These are phyloP conservation scores for Onchidella celtica DNA, from an alignment of 2,888 invertebrate species.

Conservation along the genomic window DNA sequence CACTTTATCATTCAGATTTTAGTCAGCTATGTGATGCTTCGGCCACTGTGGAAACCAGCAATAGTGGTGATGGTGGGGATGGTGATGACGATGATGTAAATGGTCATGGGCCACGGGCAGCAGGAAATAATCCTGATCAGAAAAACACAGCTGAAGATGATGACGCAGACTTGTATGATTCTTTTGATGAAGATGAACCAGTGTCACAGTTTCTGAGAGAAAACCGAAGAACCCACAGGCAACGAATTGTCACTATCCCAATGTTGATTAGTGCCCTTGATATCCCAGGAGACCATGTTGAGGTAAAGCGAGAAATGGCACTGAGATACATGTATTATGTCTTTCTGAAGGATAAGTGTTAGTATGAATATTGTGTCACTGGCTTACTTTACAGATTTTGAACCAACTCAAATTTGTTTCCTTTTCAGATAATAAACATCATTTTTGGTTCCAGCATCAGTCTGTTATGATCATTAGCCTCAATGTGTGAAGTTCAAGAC, in stretches of 20 bases:
- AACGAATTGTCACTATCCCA: conserved; percentile 50
- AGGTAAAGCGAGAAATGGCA: conserved; percentile 29
- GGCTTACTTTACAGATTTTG: no score
- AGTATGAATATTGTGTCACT: no score
- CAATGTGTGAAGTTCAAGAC: no score
- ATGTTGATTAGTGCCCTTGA: conserved; percentile 54
- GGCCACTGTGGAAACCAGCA: not conserved
- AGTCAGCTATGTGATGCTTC: conserved; percentile 11
- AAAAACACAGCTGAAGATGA: no score
- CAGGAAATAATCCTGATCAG: not conserved
- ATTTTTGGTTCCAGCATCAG: no score
- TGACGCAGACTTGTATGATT: not conserved
- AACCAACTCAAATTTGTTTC: no score
- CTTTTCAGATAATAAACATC: no score
- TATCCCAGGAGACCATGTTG: conserved; percentile 49
- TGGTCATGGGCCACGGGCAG: not conserved
- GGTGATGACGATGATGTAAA: conserved; percentile 40
- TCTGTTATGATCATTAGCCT: no score
- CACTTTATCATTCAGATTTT: conserved; percentile 29
- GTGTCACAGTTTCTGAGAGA: not conserved
- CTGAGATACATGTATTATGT: no score
- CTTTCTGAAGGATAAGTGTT: no score
- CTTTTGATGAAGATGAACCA: not conserved
- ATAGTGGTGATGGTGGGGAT: conserved; percentile 13
- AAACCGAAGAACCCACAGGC: not conserved